phyloP scores from a whole-genome alignment of 92 coral and sea anemone genomes.

The Palythoa caribaeorum region DNA sequence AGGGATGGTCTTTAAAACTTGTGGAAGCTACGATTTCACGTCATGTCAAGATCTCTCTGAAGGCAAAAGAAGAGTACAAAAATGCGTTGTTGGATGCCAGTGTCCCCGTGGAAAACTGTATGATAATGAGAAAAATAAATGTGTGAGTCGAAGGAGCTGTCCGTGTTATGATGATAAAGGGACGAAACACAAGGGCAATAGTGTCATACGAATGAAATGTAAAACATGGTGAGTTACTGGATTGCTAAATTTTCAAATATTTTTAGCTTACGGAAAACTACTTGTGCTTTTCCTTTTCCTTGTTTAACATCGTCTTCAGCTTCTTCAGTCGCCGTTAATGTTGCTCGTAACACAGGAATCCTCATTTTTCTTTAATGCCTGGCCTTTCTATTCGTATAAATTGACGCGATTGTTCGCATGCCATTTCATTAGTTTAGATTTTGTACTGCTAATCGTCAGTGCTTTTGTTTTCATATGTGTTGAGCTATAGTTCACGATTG shows the following conservation, averaged over 20 bases:
- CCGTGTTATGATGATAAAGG: conserved; percentile 43
- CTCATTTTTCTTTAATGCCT: too few species aligned
- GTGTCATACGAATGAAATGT: conserved; percentile 42
- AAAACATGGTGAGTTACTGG: conserved; percentile 30
- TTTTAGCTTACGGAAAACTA: too few species aligned
- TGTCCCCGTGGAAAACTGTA: conserved; percentile 45
- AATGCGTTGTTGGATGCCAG: conserved; percentile 55
- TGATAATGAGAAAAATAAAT: conserved; percentile 28
- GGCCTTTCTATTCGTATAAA: too few species aligned
- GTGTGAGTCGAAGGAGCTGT: conserved; percentile 36
- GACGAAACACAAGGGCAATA: conserved; percentile 13
- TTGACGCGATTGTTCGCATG: too few species aligned
- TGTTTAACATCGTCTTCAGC: too few species aligned
- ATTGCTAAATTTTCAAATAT: background rate
- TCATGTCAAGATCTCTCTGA: conserved; percentile 48
- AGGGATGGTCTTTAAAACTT: conserved; percentile 27
- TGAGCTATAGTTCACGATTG: too few species aligned
- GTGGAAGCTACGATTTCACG: conserved; percentile 43
- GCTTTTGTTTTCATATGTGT: too few species aligned
- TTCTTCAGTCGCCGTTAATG: too few species aligned
- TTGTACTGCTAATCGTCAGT: too few species aligned
- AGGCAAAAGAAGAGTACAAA: conserved; percentile 7
- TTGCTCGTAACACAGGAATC: too few species aligned
- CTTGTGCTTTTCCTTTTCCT: too few species aligned
- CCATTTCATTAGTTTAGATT: too few species aligned